phyloP scores from a whole-genome alignment of 92 coral and sea anemone species.

The Ricordea florida region DNA sequence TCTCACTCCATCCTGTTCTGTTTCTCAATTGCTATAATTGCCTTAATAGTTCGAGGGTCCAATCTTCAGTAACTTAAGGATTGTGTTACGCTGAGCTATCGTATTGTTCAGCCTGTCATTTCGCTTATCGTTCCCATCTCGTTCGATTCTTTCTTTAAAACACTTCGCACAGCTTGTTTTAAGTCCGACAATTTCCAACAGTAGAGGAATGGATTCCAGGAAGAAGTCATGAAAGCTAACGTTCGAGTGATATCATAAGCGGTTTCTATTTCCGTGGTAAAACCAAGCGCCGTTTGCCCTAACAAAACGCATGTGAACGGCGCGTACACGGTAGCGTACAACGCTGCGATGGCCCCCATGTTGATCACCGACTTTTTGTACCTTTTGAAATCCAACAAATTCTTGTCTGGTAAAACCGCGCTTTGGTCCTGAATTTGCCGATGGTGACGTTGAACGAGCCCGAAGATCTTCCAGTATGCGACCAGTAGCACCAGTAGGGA shows the following conservation, averaged over 20 bases:
- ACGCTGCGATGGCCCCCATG: conserved; percentile 46
- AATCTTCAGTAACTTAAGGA: too few relatives aligned
- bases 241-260: conserved; percentile 66
- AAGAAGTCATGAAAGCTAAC: conserved; percentile 38
- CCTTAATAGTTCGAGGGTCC: too few relatives aligned
- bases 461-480: conserved; percentile 44
- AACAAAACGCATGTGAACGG: conserved; percentile 57
- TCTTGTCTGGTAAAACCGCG: neutral
- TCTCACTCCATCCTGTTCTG: too few relatives aligned
- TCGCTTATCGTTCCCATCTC: too few relatives aligned
- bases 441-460: conserved; percentile 44
- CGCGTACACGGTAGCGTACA: conserved; percentile 42
- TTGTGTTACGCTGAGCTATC: too few relatives aligned
- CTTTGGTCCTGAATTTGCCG: conserved; percentile 30
- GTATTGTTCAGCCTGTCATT: too few relatives aligned
- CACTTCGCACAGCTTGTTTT: conserved; percentile 36
- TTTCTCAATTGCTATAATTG: too few relatives aligned
- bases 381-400: neutral
- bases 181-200: conserved; percentile 65
- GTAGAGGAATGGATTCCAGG: conserved; percentile 56
- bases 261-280: conserved; percentile 12
- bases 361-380: conserved; percentile 46
- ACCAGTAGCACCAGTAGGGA: conserved; percentile 8
- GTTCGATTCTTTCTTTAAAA: neutral
- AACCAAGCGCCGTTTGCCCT: conserved; percentile 26